Evolutionary conservation across 2,888 invertebrate genomes (phyloP), one percentile per base, ranked within the genome.

Genomic region (Drosophila macrospina): DNA sequence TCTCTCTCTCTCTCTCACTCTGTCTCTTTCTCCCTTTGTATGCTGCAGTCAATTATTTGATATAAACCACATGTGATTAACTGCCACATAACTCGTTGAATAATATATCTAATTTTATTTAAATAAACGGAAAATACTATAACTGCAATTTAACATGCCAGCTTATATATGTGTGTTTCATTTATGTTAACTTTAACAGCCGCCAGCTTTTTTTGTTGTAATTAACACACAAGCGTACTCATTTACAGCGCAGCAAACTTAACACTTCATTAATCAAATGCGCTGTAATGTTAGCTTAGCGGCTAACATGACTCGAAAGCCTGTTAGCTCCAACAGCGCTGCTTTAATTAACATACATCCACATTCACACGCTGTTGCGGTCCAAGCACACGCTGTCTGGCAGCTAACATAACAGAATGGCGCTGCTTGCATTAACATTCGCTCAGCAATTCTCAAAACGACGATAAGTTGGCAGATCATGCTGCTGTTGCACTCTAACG

Each of bases 41-140:
- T n/a, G 15, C 15, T 26, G 15, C 34, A 42, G 24, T 65, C 36
- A 52, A 61, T 48, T 48, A 15, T 30, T 24, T 57, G 1, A 11
- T 3, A 41, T 30, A 41, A 52, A 41, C 41, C 30, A 5, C 30
- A 16, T 39, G 24, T 48, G 13, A 57, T 24, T 13, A 30, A 10
- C 13, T 8, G 5, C 15, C 5, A 7, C 15, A 36, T 4, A 26
- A 15, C 2, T 26, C 5, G 24, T 44, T 44, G 8, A 15, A 26
- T 26, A 26, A 5, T 26, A 26, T 1, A 6, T 26, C 26, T 6
- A 5, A 6, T 7, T 26, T 26, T 7, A 26, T 30, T 30, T 30
- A 8, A 8, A 8, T 30, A n/a, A n/a, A n/a, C n/a, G n/a, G n/a
- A n/a, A n/a, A n/a, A 20, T 20, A 20, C 20, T 20, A 20, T 20